Evolutionary conservation across 2,888 invertebrate species (phyloP), one percentile per base, ranked within the genome.

Genomic region (Mactromeris polynyma): DNA sequence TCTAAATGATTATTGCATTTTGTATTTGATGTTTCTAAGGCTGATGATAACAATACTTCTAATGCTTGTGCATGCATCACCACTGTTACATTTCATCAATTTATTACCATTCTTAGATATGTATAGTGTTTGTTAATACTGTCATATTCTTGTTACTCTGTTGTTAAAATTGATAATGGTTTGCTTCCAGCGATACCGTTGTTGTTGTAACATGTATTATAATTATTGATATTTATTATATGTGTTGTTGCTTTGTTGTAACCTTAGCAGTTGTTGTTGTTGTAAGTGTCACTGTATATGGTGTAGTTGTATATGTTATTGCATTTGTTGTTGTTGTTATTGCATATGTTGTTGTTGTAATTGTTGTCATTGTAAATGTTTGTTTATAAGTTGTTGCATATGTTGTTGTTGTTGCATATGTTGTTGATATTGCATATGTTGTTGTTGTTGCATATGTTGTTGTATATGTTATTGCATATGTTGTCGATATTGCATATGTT

Each of bases 351-450:
- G 64, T 64, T 64, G 11, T 64, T 64, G 64, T 19, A 11, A 26
- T 11, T 21, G 64, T 11, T 26, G 64, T 11, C 21, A 9, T 6
- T 42, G 42, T 42, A 9, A 42, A 6, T 42, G 42, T 42, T 42
- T 42, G 42, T 42, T 42, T 6, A 9, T 7, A 64, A 11, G 11
- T n/a, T n/a, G n/a, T n/a, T n/a, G n/a, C n/a, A n/a, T n/a, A 42
- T 42, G 42, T 42, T 54, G 54, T 2, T 54, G n/a, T 21, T 54
- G n/a, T 19, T 54, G 54, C 0, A 21, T 19, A 21, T 9, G n/a
- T 54, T 19, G n/a, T 54, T 54, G 42, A 9, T 42, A 42, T 42
- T 42, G 42, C 19, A 1, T n/a, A 38, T 86, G 86, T n/a, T 86
- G 26, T 14, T 86, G 31, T 7, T 36, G 33, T 4, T 38, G 33